Percentiles rank a stretch among this genome's conserved stretches.
Evolutionary conservation across 2,113 vertebrate genomes (phyloP).

Genomic region (Xyliphius kryptos): DNA sequence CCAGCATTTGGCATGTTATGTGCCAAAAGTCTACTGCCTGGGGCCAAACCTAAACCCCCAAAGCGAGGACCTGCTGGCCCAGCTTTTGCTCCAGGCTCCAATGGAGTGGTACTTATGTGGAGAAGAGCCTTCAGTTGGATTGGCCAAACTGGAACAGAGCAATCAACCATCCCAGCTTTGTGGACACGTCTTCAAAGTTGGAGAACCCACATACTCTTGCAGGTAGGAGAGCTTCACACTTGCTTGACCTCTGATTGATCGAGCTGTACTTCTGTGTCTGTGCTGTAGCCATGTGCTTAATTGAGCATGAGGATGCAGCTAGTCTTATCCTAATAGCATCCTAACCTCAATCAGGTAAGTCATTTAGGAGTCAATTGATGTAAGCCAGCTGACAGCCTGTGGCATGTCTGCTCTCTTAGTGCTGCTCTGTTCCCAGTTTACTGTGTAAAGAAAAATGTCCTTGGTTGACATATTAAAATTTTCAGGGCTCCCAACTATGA

Average conservation of each 20-base stretch:
- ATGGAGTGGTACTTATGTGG: slow-evolving; percentile 93
- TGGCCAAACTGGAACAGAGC: slow-evolving; percentile 80
- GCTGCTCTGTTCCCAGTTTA: too few relatives aligned
- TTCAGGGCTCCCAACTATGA: too few relatives aligned
- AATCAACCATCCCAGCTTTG: slow-evolving; percentile 90
- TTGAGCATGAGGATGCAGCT: background rate
- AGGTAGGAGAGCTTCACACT: slow-evolving; percentile 64
- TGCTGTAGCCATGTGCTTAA: background rate
- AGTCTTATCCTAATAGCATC: slow-evolving; percentile 25
- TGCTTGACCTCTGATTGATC: too few relatives aligned
- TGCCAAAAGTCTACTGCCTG: slow-evolving; percentile 88
- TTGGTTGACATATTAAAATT: too few relatives aligned
- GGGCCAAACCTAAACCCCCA: slow-evolving; percentile 78
- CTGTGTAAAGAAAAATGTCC: too few relatives aligned
- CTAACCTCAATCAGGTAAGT: slow-evolving; percentile 23
- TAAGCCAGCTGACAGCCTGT: slow-evolving; percentile 29
- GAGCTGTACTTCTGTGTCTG: background rate
- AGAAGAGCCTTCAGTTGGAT: slow-evolving; percentile 79
- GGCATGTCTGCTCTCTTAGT: background rate
- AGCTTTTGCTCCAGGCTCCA: slow-evolving; percentile 80
- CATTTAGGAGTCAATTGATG: slow-evolving; percentile 16
- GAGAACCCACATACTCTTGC: slow-evolving; percentile 96
- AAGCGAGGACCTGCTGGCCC: slow-evolving; percentile 83
- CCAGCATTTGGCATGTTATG: slow-evolving; percentile 79
- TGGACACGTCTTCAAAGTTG: slow-evolving; percentile 94